Percentiles rank a stretch among this genome's conserved stretches.
Evolutionary conservation across 2,888 invertebrate genomes (phyloP).

Genomic region (Suillia variegata): DNA sequence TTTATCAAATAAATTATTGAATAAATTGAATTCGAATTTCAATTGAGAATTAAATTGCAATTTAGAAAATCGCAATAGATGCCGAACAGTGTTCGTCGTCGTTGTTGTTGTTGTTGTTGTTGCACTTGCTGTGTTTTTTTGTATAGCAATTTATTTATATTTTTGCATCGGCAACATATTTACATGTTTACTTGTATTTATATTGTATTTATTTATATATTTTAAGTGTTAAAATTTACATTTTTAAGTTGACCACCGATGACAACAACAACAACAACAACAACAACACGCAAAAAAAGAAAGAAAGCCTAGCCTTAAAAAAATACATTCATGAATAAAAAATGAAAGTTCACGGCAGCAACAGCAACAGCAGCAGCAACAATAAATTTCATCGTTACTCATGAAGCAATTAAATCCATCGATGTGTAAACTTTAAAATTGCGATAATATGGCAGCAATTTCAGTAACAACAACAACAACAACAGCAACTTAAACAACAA

Average conservation of each 20-base stretch:
- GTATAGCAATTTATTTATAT: too few species aligned
- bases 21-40: constrained; percentile 49
- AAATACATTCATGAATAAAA: not conserved
- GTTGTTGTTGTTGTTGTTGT: too few species aligned
- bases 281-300: too few species aligned
- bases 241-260: not conserved
- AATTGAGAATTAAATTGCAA: constrained; percentile 47
- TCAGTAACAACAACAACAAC: constrained; percentile 28
- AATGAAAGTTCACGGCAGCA: constrained; percentile 4
- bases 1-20: constrained; percentile 40
- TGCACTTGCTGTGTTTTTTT: too few species aligned
- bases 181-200: not conserved
- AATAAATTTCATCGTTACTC: constrained; percentile 16
- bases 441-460: constrained; percentile 57
- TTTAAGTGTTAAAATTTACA: not conserved
- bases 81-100: not conserved
- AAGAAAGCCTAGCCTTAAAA: too few species aligned
- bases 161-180: not conserved
- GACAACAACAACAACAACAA: constrained; percentile 13
- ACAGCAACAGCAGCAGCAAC: constrained; percentile 21
- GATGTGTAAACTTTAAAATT: constrained; percentile 60
- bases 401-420: constrained; percentile 51
- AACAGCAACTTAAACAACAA: constrained; percentile 7
- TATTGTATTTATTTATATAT: not conserved
- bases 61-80: constrained; percentile 41